phyloP scores from a whole-genome alignment of 2,113 vertebrate species.

The Emberiza fucata region DNA sequence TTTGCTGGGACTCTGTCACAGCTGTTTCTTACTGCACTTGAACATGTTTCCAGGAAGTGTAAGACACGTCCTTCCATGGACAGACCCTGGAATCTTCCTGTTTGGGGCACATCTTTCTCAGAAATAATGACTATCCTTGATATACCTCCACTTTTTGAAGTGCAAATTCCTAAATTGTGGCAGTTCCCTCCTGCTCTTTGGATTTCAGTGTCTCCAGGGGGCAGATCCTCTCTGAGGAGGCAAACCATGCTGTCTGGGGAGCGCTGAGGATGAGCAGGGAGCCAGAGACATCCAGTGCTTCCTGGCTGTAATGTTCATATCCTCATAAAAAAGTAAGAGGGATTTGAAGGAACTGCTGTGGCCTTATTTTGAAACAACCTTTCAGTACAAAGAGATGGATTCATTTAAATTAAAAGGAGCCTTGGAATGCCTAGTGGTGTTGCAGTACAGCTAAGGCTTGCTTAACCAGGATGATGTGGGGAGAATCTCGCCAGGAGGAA shows the following conservation, averaged over 20 bases:
- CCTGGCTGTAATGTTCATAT: not conserved
- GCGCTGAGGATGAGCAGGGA: not conserved
- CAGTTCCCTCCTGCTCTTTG: not conserved
- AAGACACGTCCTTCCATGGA: not conserved
- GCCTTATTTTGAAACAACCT: not conserved
- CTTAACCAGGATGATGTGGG: not conserved
- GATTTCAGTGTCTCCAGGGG: not conserved
- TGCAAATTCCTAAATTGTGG: not conserved
- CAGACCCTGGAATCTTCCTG: not conserved
- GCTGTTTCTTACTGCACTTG: not conserved
- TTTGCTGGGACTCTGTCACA: not conserved
- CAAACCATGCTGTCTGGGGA: not conserved
- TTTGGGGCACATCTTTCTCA: not conserved
- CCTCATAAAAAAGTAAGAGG: not conserved
- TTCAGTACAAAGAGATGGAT: not conserved
- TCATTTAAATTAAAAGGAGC: not conserved
- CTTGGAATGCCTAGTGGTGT: not conserved
- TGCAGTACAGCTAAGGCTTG: not conserved
- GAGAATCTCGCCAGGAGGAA: not conserved
- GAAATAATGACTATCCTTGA: accelerated
- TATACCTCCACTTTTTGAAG: not conserved
- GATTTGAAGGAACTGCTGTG: not conserved
- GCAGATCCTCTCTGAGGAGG: not conserved
- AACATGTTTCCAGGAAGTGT: not conserved
- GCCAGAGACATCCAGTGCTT: not conserved